phyloP scores from a whole-genome alignment of 2,113 vertebrate species.

The Seriola quinqueradiata region DNA sequence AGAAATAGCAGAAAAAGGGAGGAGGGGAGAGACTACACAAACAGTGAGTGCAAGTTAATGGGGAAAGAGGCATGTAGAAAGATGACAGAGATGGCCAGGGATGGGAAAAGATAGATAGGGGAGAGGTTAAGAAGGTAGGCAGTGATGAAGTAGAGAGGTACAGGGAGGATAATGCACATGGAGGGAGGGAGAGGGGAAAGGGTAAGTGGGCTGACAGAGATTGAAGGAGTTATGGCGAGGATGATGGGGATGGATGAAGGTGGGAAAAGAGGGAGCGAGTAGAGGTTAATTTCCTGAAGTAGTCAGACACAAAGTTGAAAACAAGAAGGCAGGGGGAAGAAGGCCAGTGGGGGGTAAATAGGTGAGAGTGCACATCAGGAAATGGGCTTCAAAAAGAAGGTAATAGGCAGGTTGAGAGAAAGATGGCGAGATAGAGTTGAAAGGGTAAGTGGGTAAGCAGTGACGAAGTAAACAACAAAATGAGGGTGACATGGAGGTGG shows the following conservation, averaged over 20 bases:
- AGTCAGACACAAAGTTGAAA: slow-evolving; percentile 52
- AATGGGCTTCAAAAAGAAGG: slow-evolving; percentile 35
- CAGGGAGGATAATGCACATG: slow-evolving; percentile 61
- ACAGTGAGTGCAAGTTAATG: slow-evolving; percentile 12
- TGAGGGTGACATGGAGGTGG: slow-evolving; percentile 12
- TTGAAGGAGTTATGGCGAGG: slow-evolving; percentile 65
- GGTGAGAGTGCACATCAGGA: slow-evolving; percentile 39
- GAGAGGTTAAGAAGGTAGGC: slow-evolving; percentile 67
- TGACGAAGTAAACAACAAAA: slow-evolving; percentile 33
- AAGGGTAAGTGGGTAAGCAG: slow-evolving; percentile 49
- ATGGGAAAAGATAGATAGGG: slow-evolving; percentile 61
- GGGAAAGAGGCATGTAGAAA: background rate
- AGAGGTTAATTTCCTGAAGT: slow-evolving; percentile 55
- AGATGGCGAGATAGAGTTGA: slow-evolving; percentile 41
- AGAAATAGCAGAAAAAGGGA: slow-evolving; percentile 19
- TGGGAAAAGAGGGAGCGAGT: slow-evolving; percentile 33
- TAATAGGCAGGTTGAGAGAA: slow-evolving; percentile 42
- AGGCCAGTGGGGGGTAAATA: background rate
- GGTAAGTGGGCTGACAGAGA: slow-evolving; percentile 74
- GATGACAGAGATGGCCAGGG: slow-evolving; percentile 34
- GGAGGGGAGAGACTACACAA: slow-evolving; percentile 22
- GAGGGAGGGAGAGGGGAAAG: slow-evolving; percentile 71
- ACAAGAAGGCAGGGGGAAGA: slow-evolving; percentile 25
- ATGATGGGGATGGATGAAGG: slow-evolving; percentile 64
- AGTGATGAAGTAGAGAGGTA: slow-evolving; percentile 73